These are phyloP conservation scores for Scaptodrosophila lebanonensis DNA, from an alignment of 1,140 invertebrate species.

Conservation along the genomic window DNA sequence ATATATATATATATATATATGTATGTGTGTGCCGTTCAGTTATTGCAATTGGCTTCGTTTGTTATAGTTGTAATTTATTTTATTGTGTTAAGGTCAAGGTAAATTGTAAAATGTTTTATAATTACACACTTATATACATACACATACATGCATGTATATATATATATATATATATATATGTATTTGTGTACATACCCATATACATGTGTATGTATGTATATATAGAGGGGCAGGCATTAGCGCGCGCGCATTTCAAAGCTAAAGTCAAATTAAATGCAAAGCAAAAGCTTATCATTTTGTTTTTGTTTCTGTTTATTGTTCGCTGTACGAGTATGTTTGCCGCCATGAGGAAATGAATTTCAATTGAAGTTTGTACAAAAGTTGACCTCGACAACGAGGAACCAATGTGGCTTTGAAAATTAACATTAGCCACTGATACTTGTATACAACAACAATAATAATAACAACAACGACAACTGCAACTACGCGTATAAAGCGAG, in stretches of 20 bases:
- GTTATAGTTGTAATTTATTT: conserved; percentile 67
- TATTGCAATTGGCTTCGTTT: conserved; percentile 23
- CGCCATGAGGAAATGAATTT: conserved; percentile 64
- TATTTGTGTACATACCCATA: neutral
- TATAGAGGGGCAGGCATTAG: too few relatives aligned
- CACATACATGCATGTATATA: conserved; percentile 8
- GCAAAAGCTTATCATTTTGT: conserved; percentile 16
- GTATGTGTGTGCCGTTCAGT: conserved; percentile 15
- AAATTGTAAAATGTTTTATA: conserved; percentile 56
- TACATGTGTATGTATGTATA: neutral
- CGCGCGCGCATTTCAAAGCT: conserved; percentile 27
- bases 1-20: conserved; percentile 4
- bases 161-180: neutral
- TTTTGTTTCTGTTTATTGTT: conserved; percentile 5
- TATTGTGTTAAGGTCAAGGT: conserved; percentile 76
- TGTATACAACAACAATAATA: too few relatives aligned
- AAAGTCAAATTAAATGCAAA: conserved; percentile 39
- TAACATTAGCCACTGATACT: too few relatives aligned
- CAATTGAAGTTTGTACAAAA: conserved; percentile 42
- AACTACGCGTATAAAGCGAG: too few relatives aligned
- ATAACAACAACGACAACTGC: too few relatives aligned
- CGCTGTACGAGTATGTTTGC: conserved; percentile 17
- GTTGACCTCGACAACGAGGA: conserved; percentile 38
- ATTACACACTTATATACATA: conserved; percentile 34
- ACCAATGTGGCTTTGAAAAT: too few relatives aligned